Conservation (phyloP, 2,888 invertebrate genomes). For the Sialis lutaria region DNA sequence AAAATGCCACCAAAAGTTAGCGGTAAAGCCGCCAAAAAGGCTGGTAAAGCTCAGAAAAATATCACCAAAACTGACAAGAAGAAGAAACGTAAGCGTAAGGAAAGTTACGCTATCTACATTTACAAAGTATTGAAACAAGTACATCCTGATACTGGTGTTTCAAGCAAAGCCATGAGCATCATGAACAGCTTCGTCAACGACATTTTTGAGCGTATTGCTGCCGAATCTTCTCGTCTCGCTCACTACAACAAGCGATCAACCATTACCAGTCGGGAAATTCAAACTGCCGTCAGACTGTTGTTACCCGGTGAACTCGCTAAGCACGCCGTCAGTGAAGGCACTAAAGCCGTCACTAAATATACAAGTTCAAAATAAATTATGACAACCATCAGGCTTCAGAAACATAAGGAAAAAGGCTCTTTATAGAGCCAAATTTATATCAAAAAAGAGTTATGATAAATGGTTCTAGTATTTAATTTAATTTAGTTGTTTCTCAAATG, state of each 20-base stretch:
- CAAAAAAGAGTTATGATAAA: too few species aligned
- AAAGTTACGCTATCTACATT: conserved; percentile 39
- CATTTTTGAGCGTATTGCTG: conserved; percentile 49
- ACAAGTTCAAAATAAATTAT: conserved; percentile 14
- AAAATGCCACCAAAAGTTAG: conserved; percentile 24
- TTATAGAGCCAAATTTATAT: too few species aligned
- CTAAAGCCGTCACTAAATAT: conserved; percentile 13
- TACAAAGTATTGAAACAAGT: conserved; percentile 44
- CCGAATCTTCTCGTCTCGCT: conserved; percentile 43
- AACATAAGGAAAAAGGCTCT: too few species aligned
- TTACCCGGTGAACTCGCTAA: conserved; percentile 50
- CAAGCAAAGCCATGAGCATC: conserved; percentile 50
- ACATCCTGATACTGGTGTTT: conserved; percentile 45
- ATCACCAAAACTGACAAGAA: conserved; percentile 38
- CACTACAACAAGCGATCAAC: conserved; percentile 45
- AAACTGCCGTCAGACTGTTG: conserved; percentile 45
- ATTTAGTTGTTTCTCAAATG: too few species aligned
- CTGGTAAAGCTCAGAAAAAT: conserved; percentile 36
- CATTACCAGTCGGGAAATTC: conserved; percentile 49
- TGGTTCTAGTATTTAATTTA: too few species aligned
- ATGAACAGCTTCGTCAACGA: conserved; percentile 64
- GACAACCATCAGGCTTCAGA: too few species aligned
- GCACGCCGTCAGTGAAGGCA: too few species aligned
- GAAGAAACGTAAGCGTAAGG: conserved; percentile 37
- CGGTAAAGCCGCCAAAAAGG: conserved; percentile 29